Base-by-base conservation (phyloP, 2,113 vertebrate species). In the Hucho hucho region DNA sequence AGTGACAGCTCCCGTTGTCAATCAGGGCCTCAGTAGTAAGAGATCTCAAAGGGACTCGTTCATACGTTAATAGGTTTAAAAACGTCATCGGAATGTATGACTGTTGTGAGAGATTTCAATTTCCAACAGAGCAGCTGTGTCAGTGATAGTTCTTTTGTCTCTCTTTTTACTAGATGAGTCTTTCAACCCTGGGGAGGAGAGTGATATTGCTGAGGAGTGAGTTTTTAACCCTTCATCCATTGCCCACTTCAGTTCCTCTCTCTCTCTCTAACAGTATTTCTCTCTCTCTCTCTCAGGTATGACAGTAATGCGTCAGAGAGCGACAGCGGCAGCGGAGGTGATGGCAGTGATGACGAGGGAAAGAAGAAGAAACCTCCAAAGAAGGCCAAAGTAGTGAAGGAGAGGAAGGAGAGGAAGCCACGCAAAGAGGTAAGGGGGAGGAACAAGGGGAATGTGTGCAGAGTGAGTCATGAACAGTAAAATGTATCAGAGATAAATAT, bases 191-290 rank as follows among this genome's bases (percentile, higher is more conserved):
- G 97, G 95, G 25, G 97, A 99, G 71, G 98, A 99, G 83, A 97
- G 97, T 12, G 98, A 99, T 0, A 96, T 98, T 70, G 96, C 96
- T 18, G 98, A 99, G 87, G 98, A 99, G 98, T 99, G 89, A 95
- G 96, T 92, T 43, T 1, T 1, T 47, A 9, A 24, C 7, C 20
- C 43, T 14, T 28, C 12, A 53, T 53, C 49, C 37, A 43, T 43
- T 43, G 2, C 7, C 37, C 37, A 43, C 9, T 43, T 43, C 37
- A 43, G 9, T 43, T 43, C 9, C 37, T 37, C 37, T 37, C 37
- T 37, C 6, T 4, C 28, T 4, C 28, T 28, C 28, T 28, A 0
- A 32, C 29, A 32, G 29, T 6, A 37, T 37, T 37, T 2, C 32
- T 37, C 6, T 6, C 32, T 29, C 29, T 29, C 29, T 29, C 37